Percentiles rank a stretch among this genome's conserved stretches.
These are phyloP conservation scores for Poeciliopsis gracilis DNA, from an alignment of 2,797 vertebrate genomes.

Conservation along the genomic window DNA sequence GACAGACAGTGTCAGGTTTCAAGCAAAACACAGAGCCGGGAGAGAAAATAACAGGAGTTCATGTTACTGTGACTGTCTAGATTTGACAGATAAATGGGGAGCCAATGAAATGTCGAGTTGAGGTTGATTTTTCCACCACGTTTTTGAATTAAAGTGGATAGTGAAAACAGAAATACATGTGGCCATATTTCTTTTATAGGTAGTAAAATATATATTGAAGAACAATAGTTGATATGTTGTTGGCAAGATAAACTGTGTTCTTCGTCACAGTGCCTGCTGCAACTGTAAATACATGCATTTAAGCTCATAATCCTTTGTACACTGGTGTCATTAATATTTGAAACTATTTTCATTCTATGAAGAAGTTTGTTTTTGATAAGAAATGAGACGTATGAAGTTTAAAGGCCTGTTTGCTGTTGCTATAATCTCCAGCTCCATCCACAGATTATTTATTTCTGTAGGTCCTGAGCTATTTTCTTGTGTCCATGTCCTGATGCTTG, in stretches of 20 bases:
- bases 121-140: constrained; percentile 29
- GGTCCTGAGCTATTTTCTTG: background rate
- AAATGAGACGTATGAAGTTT: background rate
- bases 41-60: constrained; percentile 53
- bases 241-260: background rate
- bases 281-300: background rate
- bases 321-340: background rate
- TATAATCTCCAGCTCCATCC: background rate
- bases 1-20: constrained; percentile 59
- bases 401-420: background rate
- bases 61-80: constrained; percentile 44
- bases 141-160: background rate
- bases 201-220: background rate
- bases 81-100: constrained; percentile 43
- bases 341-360: background rate
- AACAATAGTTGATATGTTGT: background rate
- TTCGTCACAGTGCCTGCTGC: background rate
- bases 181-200: background rate
- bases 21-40: constrained; percentile 52
- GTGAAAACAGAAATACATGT: background rate
- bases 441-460: background rate
- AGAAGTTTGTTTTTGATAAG: background rate
- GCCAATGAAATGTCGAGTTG: constrained; percentile 19
- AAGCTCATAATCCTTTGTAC: background rate
- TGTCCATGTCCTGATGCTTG: background rate